Percentiles rank a stretch among this genome's conserved stretches.
These are phyloP conservation scores for Columba janthina DNA, from an alignment of 2,113 vertebrate species.

Conservation along the genomic window DNA sequence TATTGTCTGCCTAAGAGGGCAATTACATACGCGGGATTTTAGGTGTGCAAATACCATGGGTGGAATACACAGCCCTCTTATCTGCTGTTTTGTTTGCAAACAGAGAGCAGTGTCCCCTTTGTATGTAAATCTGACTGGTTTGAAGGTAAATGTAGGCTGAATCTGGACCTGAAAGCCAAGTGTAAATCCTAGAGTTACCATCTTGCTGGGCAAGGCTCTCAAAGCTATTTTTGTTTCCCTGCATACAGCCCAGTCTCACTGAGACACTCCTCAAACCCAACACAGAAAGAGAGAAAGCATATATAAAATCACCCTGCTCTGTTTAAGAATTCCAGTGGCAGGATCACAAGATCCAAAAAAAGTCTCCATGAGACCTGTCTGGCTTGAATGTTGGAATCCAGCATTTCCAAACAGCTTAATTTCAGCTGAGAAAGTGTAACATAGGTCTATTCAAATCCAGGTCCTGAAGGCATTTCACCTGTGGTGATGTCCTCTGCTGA, in stretches of 20 bases:
- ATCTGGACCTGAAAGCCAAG: not conserved
- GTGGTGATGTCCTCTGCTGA: not conserved
- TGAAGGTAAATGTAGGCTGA: not conserved
- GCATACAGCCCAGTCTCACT: not conserved
- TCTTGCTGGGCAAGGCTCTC: not conserved
- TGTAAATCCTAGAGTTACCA: not conserved
- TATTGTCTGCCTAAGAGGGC: not conserved
- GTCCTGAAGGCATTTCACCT: not conserved
- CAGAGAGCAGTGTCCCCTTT: not conserved
- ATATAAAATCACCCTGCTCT: not conserved
- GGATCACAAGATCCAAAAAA: not conserved
- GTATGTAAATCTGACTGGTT: not conserved
- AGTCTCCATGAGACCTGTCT: accelerated
- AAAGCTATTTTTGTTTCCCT: not conserved
- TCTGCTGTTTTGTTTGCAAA: not conserved
- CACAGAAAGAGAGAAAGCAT: not conserved
- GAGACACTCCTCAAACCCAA: not conserved
- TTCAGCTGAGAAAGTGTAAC: not conserved
- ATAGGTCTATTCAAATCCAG: not conserved
- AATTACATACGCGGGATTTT: not conserved
- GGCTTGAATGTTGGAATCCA: not conserved
- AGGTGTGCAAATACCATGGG: not conserved
- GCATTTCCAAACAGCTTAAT: not conserved
- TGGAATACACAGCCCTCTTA: not conserved
- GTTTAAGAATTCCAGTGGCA: not conserved